Evolutionary conservation across 1,140 invertebrate species (phyloP), one percentile per base, ranked within the genome.

Genomic region (Halyomorpha halys): DNA sequence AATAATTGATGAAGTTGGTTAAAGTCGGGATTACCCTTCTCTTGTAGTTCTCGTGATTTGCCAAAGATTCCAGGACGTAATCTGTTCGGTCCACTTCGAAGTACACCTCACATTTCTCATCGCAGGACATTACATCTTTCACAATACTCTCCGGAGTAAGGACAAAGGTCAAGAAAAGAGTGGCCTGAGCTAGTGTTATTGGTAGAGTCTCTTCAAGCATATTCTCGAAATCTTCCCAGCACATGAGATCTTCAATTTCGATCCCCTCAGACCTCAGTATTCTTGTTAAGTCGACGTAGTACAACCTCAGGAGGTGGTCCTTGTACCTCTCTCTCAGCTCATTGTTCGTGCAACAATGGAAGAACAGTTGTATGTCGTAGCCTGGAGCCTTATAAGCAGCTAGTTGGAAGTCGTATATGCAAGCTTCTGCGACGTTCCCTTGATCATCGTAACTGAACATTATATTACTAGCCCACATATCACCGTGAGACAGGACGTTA

Each of bases 401-500:
- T 4, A 61, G 60, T 44, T 61, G 60, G 39, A 39, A 61, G 44
- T 61, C 60, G 27, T 45, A 25, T 5, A 61, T n/a, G 18, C 25
- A 19, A 11, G 25, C 25, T 15, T 39, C 30, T 9, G 3, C 19
- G 16, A 61, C 39, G 30, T n/a, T 19, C 11, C 18, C 25, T 39
- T 39, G 4, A 6, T 39, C 11, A 18, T 61, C 39, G 18, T 61
- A 61, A 5, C 27, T 34, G 18, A 61, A 61, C 60, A 61, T 61
- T 19, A 61, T 44, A 18, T 61, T 61, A 18, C 39, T 61, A 9
- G 16, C 6, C 60, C 60, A 61, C 34, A 61, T n/a, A 19, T 61
- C 60, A 5, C 25, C 27, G 60, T 61, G 60, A 1, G 60, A 19
- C 3, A 61, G 39, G 2, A 44, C 60, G 34, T 61, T 61, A 9